Percentiles rank a stretch among this genome's conserved stretches.
Evolutionary conservation across 2,113 vertebrate species (phyloP).

Genomic region (Pelvicachromis taeniatus): DNA sequence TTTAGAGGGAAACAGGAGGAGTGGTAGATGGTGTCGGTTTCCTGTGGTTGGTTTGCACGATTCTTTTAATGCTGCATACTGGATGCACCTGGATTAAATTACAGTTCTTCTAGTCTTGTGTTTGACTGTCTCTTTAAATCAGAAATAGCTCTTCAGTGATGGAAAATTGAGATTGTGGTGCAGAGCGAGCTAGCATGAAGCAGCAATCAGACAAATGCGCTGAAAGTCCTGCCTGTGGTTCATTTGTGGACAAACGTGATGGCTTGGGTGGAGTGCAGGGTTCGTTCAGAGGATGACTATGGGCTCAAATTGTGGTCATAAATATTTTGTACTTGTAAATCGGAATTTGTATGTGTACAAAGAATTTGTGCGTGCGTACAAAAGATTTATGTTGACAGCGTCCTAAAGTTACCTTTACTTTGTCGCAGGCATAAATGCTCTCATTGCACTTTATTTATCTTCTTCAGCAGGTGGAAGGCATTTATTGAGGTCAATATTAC

Average conservation of each 20-base stretch:
- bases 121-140: background rate
- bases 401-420: background rate
- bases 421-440: rapidly evolving
- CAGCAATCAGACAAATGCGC: background rate
- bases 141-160: background rate
- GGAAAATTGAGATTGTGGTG: background rate
- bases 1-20: too few species aligned
- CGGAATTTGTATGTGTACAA: too few species aligned
- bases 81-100: background rate
- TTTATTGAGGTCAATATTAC: background rate
- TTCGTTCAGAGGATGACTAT: background rate
- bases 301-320: too few species aligned
- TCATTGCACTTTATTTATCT: background rate
- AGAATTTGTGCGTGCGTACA: too few species aligned
- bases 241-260: too few species aligned
- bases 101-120: background rate
- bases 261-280: too few species aligned
- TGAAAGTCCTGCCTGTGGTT: background rate
- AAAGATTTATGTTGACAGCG: too few species aligned
- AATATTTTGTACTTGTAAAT: too few species aligned
- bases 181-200: background rate
- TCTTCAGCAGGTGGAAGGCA: background rate
- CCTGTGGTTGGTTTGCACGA: too few species aligned
- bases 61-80: background rate
- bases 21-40: background rate